Conservation (phyloP, 2,113 vertebrate species). For the Sphaerodactylus townsendi region DNA sequence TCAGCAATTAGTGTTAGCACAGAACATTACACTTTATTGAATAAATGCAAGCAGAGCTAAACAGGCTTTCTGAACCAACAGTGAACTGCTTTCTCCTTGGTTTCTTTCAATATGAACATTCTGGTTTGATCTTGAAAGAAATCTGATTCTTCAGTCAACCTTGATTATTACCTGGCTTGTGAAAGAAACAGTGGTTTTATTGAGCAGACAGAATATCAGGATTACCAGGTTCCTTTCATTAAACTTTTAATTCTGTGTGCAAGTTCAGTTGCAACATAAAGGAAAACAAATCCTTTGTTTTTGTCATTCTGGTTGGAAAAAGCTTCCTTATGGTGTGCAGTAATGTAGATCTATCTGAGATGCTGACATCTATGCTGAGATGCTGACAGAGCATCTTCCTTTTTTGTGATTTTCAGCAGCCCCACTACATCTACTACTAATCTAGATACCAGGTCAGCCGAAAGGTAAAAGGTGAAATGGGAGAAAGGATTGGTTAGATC, state of each 20-base stretch:
- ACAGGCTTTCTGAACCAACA: slow-evolving; percentile 11
- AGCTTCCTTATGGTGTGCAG: not conserved
- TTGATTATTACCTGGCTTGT: not conserved
- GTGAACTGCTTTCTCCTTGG: not conserved
- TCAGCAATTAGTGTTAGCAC: slow-evolving; percentile 6
- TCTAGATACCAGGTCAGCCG: not conserved
- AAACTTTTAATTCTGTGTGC: not conserved
- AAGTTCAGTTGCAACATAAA: not conserved
- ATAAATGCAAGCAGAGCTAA: not conserved
- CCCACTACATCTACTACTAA: not conserved
- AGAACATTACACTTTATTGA: slow-evolving; percentile 19
- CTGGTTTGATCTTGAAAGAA: not conserved
- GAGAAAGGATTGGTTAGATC: not conserved
- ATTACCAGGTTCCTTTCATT: too few species aligned
- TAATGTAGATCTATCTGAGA: not conserved
- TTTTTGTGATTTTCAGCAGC: not conserved
- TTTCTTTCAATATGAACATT: not conserved
- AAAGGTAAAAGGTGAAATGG: not conserved
- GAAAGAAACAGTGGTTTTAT: not conserved
- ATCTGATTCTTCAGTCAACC: not conserved
- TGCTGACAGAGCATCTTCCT: not conserved
- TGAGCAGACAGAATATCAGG: too few species aligned
- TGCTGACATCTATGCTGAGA: not conserved
- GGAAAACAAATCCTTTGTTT: not conserved
- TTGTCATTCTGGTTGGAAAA: not conserved